These are phyloP conservation scores for Tragelaphus oryx DNA, from an alignment of 2,797 vertebrate species.

Conservation along the genomic window DNA sequence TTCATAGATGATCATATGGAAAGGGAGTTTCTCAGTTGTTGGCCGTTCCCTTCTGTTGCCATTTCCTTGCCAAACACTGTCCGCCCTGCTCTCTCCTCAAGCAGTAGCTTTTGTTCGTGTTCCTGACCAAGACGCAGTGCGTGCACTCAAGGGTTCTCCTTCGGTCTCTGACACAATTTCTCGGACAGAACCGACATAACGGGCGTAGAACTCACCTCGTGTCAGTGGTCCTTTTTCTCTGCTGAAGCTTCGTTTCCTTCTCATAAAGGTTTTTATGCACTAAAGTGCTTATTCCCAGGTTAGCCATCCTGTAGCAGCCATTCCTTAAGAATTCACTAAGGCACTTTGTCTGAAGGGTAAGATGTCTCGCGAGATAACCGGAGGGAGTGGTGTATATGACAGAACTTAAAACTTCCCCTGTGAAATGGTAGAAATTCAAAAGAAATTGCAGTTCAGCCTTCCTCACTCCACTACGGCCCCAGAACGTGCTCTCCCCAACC, in stretches of 20 bases:
- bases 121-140: background rate
- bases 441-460: background rate
- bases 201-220: background rate
- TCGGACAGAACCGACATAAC: background rate
- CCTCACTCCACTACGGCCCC: background rate
- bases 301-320: background rate
- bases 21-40: conserved; percentile 23
- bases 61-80: background rate
- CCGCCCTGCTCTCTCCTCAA: background rate
- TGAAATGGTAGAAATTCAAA: background rate
- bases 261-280: background rate
- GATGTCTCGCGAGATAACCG: background rate
- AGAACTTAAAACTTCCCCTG: background rate
- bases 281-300: background rate
- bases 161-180: background rate
- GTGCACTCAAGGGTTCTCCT: background rate
- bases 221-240: background rate
- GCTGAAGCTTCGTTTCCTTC: background rate
- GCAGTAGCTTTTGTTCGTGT: background rate
- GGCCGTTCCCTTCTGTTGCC: background rate
- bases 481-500: background rate
- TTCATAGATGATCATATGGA: conserved; percentile 20
- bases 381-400: background rate
- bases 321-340: background rate
- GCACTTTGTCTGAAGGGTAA: background rate